A percentile compares a stretch with the other conserved stretches of the same genome.
Evolutionary conservation across 1,140 invertebrate species (phyloP).

Genomic region (Drosophila kepulauana): DNA sequence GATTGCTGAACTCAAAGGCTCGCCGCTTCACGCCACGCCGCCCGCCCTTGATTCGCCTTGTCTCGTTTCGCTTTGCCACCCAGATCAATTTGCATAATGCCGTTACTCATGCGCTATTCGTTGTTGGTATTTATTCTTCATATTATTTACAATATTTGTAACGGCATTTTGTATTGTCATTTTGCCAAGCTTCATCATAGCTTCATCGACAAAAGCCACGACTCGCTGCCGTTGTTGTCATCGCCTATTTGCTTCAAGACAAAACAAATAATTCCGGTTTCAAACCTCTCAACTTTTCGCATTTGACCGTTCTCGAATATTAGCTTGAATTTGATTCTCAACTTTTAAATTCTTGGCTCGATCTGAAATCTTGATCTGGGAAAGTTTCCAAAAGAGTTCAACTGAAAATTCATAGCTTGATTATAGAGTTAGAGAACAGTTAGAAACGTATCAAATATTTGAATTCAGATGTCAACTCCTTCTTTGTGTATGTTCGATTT

Average conservation of each 20-base stretch:
- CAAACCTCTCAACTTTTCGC: constrained; percentile 11
- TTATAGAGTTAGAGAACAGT: too few species aligned
- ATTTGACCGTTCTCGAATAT: background rate
- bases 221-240: constrained; percentile 47
- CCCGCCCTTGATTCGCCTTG: constrained; percentile 64
- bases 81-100: constrained; percentile 70
- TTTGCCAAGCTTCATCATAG: constrained; percentile 30
- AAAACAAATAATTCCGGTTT: constrained; percentile 69
- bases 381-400: background rate
- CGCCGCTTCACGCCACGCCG: constrained; percentile 25
- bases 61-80: constrained; percentile 46
- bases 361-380: background rate
- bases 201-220: constrained; percentile 28
- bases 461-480: background rate
- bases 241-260: constrained; percentile 30
- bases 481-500: constrained; percentile 9
- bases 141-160: constrained; percentile 68
- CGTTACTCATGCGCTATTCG: constrained; percentile 39
- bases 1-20: constrained; percentile 60
- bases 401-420: too few species aligned
- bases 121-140: constrained; percentile 66
- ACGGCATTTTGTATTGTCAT: constrained; percentile 72
- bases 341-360: background rate
- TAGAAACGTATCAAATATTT: background rate
- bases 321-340: background rate